Evolutionary conservation across 35 echinoderm and acorn worm species (phyloP).

Genomic region (Acanthaster planci): DNA sequence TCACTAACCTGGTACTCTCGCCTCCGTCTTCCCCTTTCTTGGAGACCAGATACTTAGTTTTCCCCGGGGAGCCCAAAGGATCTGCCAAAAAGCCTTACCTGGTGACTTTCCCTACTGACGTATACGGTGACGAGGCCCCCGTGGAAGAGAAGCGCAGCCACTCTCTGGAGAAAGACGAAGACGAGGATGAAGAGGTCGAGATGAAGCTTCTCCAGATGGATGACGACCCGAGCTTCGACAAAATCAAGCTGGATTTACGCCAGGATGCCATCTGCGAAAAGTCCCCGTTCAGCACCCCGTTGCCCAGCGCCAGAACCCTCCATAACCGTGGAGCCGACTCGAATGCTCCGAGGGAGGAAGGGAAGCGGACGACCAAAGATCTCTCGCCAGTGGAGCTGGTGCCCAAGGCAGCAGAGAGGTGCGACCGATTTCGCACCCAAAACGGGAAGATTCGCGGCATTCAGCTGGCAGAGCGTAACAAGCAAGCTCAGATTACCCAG

Average conservation of each 20-base stretch:
- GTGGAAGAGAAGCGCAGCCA: neutral
- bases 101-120: constrained; percentile 47
- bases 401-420: constrained; percentile 4
- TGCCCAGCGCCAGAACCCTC: neutral
- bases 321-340: neutral
- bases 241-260: constrained; percentile 32
- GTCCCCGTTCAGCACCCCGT: constrained; percentile 1
- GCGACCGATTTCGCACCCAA: neutral
- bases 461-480: constrained; percentile 2
- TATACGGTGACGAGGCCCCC: neutral
- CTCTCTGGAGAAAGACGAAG: constrained; percentile 7
- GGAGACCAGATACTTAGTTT: constrained; percentile 63
- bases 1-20: constrained; percentile 14
- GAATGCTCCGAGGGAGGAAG: neutral
- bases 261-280: neutral
- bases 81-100: constrained; percentile 38
- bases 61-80: constrained; percentile 15
- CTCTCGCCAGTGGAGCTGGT: neutral
- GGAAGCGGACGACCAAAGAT: neutral
- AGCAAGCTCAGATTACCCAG: neutral
- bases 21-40: constrained; percentile 56
- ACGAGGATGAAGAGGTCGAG: constrained; percentile 14
- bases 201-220: neutral
- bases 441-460: constrained; percentile 7
- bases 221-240: neutral